Evolutionary conservation across 2,797 vertebrate species (phyloP), one percentile per base, ranked within the genome.

Genomic region (Oryzias sinensis): DNA sequence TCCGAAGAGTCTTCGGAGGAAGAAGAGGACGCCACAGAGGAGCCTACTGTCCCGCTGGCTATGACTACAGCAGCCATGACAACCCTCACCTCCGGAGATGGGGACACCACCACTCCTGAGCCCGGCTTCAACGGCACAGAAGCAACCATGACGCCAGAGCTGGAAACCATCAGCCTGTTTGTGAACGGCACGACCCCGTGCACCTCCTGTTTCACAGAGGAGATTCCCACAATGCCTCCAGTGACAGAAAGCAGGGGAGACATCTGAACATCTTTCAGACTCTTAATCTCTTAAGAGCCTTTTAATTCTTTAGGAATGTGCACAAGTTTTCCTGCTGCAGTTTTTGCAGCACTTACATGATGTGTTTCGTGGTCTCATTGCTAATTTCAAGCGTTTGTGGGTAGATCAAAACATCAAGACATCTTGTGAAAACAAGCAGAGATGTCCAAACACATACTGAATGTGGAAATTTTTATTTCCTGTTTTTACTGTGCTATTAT

Each of bases 211-310:
- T 27, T 77, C 5, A 75, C 64, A 0, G 2, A 1, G 1, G 44
- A 15, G 4, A 61, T 68, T 53, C 43, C 42, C 9, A 81, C 82
- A 0, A 0, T 0, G 0, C 2, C 20, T 18, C 57, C 74, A 1
- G n/a, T 56, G 40, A 85, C 82, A 16, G 57, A 68, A 0, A 72
- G 0, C 5, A 73, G 86, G 68, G 86, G 86, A 41, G 86, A 88
- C 67, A 72, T 59, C 54, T 88, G 47, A 76, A 5, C 9, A 42
- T 1, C 18, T 16, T 1, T 7, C 2, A 20, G 5, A 9, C 17
- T 14, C 6, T n/a, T 7, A 7, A 4, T 16, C 4, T 27, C 13
- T 11, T 7, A 3, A 4, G 48, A 27, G 8, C 25, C 4, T 11
- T 27, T 9, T 49, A 15, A 49, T 25, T 27, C 8, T 16, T 16